A percentile compares a stretch with the other conserved stretches of the same genome.
Evolutionary conservation across 2,797 vertebrate species (phyloP).

Genomic region (Chloroceryle amazona): DNA sequence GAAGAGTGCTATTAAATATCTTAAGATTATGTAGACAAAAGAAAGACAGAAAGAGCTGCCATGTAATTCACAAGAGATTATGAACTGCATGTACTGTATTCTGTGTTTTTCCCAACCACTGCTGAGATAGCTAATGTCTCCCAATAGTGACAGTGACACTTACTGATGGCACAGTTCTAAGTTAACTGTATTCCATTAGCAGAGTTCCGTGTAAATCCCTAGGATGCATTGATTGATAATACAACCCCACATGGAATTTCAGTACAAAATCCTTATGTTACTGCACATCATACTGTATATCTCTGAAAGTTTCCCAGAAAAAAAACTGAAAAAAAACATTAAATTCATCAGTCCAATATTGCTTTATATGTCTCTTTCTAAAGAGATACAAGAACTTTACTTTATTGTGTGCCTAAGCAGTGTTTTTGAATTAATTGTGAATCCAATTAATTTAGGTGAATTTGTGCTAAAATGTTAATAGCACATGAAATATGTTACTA

Average conservation of each 20-base stretch:
- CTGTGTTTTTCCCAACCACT: slow-evolving; percentile 25
- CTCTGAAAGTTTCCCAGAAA: neutral
- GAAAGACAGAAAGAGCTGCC: slow-evolving; percentile 14
- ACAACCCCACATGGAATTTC: slow-evolving; percentile 22
- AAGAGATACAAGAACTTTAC: neutral
- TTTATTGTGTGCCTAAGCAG: neutral
- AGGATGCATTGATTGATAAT: slow-evolving; percentile 41
- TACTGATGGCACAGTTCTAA: slow-evolving; percentile 63
- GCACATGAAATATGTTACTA: neutral
- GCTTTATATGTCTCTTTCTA: neutral
- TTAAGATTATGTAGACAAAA: slow-evolving; percentile 11
- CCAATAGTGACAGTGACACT: slow-evolving; percentile 53
- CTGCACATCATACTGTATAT: neutral
- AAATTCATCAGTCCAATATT: neutral
- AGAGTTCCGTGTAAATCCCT: slow-evolving; percentile 56
- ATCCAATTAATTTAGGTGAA: neutral
- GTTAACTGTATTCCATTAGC: slow-evolving; percentile 64
- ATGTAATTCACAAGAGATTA: slow-evolving; percentile 52
- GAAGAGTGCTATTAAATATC: neutral
- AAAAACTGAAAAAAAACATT: neutral
- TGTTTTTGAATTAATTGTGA: neutral
- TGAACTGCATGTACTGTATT: neutral
- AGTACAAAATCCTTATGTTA: neutral
- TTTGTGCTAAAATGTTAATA: neutral
- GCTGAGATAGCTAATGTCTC: slow-evolving; percentile 66